Evolutionary conservation across 1,140 invertebrate species (phyloP).

Genomic region (Monomorium pharaonis): DNA sequence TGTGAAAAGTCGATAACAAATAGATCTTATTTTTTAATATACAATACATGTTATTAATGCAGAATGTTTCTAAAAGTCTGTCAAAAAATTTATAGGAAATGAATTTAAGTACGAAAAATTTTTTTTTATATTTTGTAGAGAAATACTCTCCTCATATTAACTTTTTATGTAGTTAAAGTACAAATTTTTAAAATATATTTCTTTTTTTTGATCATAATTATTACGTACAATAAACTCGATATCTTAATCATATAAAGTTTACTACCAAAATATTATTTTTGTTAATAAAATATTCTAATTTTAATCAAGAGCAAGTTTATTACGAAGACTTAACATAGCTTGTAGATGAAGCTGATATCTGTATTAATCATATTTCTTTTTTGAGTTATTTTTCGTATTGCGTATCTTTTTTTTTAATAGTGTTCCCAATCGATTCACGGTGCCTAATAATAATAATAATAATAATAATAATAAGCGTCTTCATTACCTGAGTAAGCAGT

Average conservation of each 20-base stretch:
- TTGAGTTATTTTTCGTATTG: background rate
- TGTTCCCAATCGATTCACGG: constrained; percentile 35
- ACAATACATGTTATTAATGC: background rate
- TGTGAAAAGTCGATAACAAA: background rate
- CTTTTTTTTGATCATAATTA: background rate
- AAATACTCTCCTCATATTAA: background rate
- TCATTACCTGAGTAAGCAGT: constrained; percentile 32
- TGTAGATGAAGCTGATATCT: background rate
- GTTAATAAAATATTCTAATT: background rate
- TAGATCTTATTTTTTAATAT: background rate
- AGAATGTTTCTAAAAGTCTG: background rate
- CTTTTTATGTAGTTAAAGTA: background rate
- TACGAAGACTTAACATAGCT: background rate
- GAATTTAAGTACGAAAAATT: background rate
- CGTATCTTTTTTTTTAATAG: constrained; percentile 22
- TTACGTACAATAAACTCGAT: background rate
- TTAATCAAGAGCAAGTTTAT: background rate
- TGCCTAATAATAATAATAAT: constrained; percentile 41
- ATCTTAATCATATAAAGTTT: background rate
- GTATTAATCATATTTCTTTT: background rate
- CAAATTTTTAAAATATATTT: background rate
- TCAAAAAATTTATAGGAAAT: background rate
- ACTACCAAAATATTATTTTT: background rate
- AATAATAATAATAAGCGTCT: constrained; percentile 40
- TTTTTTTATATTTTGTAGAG: background rate